Evolutionary conservation across 2,888 invertebrate species (phyloP).

Genomic region (Drosophila mimica): DNA sequence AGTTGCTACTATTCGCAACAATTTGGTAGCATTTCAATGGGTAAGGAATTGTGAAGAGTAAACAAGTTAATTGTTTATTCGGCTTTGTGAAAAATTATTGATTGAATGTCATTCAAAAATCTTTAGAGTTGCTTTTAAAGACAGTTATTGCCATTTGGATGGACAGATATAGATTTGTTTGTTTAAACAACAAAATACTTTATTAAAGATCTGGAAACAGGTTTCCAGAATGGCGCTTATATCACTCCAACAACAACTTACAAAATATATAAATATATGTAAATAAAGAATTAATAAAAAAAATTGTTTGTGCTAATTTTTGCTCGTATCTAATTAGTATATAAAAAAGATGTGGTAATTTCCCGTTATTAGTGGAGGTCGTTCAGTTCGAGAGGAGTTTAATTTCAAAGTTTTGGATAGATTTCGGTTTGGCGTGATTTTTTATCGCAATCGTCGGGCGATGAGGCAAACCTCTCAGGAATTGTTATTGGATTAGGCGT

Average conservation of each 20-base stretch:
- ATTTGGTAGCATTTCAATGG: neutral
- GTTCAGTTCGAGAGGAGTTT: conserved; percentile 38
- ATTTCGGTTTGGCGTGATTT: conserved; percentile 9
- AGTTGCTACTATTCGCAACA: conserved; percentile 2
- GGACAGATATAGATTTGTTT: conserved; percentile 29
- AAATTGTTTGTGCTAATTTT: conserved; percentile 50
- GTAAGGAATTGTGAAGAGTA: neutral
- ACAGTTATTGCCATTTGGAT: conserved; percentile 42
- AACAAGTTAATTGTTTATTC: conserved; percentile 25
- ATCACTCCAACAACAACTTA: conserved; percentile 11
- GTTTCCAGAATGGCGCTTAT: conserved; percentile 43
- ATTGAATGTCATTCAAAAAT: conserved; percentile 38
- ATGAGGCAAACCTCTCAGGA: conserved; percentile 33
- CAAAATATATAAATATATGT: conserved; percentile 14
- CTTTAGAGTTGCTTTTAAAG: conserved; percentile 27
- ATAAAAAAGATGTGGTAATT: conserved; percentile 14
- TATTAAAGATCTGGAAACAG: conserved; percentile 20
- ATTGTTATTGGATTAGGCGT: conserved; percentile 34
- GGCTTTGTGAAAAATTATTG: conserved; percentile 15
- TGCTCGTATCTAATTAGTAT: conserved; percentile 37
- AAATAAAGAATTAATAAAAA: conserved; percentile 21
- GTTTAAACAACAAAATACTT: neutral
- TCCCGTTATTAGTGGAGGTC: conserved; percentile 52
- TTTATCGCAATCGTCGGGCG: conserved; percentile 2
- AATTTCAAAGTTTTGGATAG: conserved; percentile 25